Percentiles rank a stretch among this genome's conserved stretches.
phyloP scores from a whole-genome alignment of 2,797 vertebrate genomes.

The Crocodylus rhombifer region DNA sequence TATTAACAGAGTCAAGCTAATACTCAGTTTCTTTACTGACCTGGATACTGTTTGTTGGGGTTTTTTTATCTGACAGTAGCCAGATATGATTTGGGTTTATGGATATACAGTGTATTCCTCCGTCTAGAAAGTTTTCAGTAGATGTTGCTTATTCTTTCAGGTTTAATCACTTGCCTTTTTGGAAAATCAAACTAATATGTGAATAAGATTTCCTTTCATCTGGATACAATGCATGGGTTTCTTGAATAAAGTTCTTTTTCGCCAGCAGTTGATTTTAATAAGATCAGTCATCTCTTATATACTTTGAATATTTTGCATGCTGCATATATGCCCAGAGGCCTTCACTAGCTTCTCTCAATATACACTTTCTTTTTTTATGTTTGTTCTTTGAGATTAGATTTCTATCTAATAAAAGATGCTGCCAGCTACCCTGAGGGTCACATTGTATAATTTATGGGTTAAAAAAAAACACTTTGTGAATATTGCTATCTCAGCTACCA shows the following conservation, averaged over 20 bases:
- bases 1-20: background rate
- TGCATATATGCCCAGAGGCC: background rate
- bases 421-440: background rate
- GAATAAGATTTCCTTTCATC: background rate
- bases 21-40: background rate
- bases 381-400: background rate
- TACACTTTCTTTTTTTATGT: background rate
- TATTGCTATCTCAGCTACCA: background rate
- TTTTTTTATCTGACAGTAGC: background rate
- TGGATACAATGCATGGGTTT: background rate
- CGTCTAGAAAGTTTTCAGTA: background rate
- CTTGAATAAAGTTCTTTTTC: background rate
- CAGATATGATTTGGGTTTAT: background rate
- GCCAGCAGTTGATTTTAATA: background rate
- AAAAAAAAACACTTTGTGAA: background rate
- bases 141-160: fast-evolving
- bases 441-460: background rate
- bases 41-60: background rate
- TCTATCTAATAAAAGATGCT: conserved; percentile 3
- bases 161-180: background rate
- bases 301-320: background rate
- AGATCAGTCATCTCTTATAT: background rate
- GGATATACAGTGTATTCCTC: background rate
- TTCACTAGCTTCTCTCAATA: background rate
- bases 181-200: background rate